Conservation (phyloP, 2,797 vertebrate species). For the Paedocypris micromegethes region DNA sequence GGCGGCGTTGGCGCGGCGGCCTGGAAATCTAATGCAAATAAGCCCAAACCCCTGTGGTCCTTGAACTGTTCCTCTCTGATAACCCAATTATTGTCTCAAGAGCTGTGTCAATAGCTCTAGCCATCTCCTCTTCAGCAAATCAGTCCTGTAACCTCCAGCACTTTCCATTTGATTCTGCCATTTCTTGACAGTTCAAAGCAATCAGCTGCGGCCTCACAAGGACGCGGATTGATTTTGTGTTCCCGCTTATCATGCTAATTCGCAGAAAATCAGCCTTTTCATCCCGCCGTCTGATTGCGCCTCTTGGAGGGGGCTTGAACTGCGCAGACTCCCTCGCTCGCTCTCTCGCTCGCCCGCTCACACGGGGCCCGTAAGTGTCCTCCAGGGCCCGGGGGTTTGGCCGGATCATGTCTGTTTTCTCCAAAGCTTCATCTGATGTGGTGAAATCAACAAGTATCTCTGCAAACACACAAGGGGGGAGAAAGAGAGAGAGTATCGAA, state of each 20-base stretch:
- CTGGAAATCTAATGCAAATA: constrained; percentile 99
- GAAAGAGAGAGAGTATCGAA: not conserved
- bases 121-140: constrained; percentile 99
- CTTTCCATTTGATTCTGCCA: constrained; percentile 99
- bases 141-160: constrained; percentile 99
- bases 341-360: constrained; percentile 49
- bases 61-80: constrained; percentile 99
- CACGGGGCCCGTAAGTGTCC: constrained; percentile 5
- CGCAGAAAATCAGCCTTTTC: constrained; percentile 99
- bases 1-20: constrained; percentile 83
- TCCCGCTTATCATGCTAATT: constrained; percentile 99
- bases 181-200: constrained; percentile 99
- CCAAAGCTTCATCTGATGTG: constrained; percentile 18
- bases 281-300: constrained; percentile 98
- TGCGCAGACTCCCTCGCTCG: constrained; percentile 79
- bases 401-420: constrained; percentile 63
- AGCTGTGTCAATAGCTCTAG: constrained; percentile 99
- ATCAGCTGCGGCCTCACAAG: constrained; percentile 98
- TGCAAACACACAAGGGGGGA: constrained; percentile 5
- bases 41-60: constrained; percentile 98
- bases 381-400: constrained; percentile 14
- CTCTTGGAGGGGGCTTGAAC: constrained; percentile 95
- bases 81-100: constrained; percentile 99
- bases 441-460: constrained; percentile 28
- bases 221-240: constrained; percentile 99